These are phyloP conservation scores for Prolemur simus DNA, from an alignment of 2,113 vertebrate genomes.

Conservation along the genomic window DNA sequence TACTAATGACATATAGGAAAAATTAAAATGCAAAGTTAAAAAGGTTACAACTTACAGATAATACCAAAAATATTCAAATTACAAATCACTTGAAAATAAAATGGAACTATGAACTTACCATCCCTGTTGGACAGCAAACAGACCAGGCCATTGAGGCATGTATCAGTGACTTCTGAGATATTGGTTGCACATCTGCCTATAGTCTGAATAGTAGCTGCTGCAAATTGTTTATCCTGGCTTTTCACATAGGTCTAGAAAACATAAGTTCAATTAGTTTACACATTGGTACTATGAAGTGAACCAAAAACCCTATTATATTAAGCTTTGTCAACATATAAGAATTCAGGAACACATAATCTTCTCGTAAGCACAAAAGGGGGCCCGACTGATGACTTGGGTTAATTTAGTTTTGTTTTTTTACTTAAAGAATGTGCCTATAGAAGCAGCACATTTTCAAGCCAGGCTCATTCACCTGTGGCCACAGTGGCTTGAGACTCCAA, in stretches of 20 bases:
- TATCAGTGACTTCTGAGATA: conserved; percentile 95
- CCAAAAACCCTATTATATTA: background rate
- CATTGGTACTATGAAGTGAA: background rate
- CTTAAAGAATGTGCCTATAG: background rate
- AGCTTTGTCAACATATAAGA: background rate
- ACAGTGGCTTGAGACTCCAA: conserved; percentile 55
- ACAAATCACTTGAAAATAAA: conserved; percentile 49
- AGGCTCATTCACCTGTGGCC: conserved; percentile 42
- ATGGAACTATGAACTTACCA: conserved; percentile 85
- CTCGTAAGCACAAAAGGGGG: background rate
- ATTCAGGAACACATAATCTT: conserved; percentile 19
- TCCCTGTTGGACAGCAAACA: conserved; percentile 96
- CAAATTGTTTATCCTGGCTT: conserved; percentile 98
- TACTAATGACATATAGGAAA: background rate
- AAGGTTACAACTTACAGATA: background rate
- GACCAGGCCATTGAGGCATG: conserved; percentile 95
- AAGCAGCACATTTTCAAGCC: conserved; percentile 44
- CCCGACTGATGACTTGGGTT: background rate
- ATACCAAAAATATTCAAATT: conserved; percentile 28
- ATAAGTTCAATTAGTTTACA: conserved; percentile 68
- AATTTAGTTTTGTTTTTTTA: conserved; percentile 6
- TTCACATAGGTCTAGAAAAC: conserved; percentile 94
- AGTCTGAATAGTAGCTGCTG: conserved; percentile 96
- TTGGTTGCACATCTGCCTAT: conserved; percentile 97
- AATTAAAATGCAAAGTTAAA: background rate